A percentile compares a stretch with the other conserved stretches of the same genome.
These are phyloP conservation scores for Tenebrio molitor DNA, from an alignment of 1,140 invertebrate species.

Conservation along the genomic window DNA sequence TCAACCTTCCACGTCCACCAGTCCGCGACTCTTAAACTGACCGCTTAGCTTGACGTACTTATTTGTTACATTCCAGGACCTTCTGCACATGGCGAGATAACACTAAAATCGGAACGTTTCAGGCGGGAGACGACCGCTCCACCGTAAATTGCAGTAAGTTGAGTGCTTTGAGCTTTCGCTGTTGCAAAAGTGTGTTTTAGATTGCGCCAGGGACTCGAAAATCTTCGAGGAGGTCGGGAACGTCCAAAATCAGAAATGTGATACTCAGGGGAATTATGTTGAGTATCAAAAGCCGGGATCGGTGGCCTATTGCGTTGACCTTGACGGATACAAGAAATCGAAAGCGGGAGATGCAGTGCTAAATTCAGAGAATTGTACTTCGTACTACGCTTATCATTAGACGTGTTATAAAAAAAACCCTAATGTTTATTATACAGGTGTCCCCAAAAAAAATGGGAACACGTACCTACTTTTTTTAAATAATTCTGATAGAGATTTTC, in stretches of 20 bases:
- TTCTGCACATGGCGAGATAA: conserved; percentile 71
- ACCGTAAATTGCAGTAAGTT: conserved; percentile 72
- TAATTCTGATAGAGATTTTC: too few relatives aligned
- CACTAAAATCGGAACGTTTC: conserved; percentile 67
- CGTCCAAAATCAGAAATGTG: conserved; percentile 66
- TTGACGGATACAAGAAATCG: conserved; percentile 67
- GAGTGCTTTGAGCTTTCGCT: conserved; percentile 22
- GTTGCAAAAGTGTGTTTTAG: conserved; percentile 60
- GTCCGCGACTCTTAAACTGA: too few relatives aligned
- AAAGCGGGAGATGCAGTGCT: conserved; percentile 43
- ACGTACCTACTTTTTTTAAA: too few relatives aligned
- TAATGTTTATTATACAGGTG: too few relatives aligned
- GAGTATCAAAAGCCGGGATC: conserved; percentile 66
- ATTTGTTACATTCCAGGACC: too few relatives aligned
- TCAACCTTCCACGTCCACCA: too few relatives aligned
- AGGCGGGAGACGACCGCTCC: conserved; percentile 62
- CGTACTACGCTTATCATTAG: too few relatives aligned
- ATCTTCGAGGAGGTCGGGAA: conserved; percentile 67
- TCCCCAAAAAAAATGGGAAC: too few relatives aligned
- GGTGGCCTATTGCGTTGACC: conserved; percentile 69
- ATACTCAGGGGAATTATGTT: conserved; percentile 70
- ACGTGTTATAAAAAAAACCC: too few relatives aligned
- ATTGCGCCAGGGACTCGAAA: conserved; percentile 70
- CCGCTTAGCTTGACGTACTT: too few relatives aligned
- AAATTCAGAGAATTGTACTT: not conserved